Conservation (phyloP, 2,113 vertebrate species). For the Silurus glanis region DNA sequence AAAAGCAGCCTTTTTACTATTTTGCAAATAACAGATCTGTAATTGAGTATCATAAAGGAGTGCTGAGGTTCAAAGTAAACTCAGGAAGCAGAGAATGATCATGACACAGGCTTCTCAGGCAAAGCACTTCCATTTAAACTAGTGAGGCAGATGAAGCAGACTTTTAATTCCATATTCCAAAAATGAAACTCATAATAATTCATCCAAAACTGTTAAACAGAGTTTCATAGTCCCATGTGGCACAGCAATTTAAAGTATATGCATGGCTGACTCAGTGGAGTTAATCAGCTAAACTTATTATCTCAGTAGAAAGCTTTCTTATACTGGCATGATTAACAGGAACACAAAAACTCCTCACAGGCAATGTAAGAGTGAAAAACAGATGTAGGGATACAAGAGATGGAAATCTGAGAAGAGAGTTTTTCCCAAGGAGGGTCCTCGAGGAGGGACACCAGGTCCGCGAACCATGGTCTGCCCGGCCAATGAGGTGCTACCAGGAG, state of each 20-base stretch:
- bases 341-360: constrained; percentile 29
- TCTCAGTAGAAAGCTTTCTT: constrained; percentile 36
- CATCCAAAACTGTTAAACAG: constrained; percentile 15
- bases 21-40: constrained; percentile 20
- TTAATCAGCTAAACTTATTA: constrained; percentile 53
- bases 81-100: background rate
- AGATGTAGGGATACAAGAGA: constrained; percentile 20
- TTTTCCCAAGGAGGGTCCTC: background rate
- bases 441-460: no score
- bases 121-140: constrained; percentile 23
- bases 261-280: constrained; percentile 24
- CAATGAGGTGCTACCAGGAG: no score
- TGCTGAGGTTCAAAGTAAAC: constrained; percentile 24
- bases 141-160: background rate
- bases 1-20: background rate
- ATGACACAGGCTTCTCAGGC: background rate
- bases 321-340: constrained; percentile 42
- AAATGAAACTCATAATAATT: background rate
- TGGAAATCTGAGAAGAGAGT: background rate
- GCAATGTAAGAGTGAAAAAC: constrained; percentile 28
- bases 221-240: constrained; percentile 13
- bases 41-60: constrained; percentile 28
- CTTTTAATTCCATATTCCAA: constrained; percentile 7
- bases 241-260: constrained; percentile 19
- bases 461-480: no score